A percentile compares a stretch with the other conserved stretches of the same genome.
These are phyloP conservation scores for Carassius auratus DNA, from an alignment of 2,113 vertebrate species.

Conservation along the genomic window DNA sequence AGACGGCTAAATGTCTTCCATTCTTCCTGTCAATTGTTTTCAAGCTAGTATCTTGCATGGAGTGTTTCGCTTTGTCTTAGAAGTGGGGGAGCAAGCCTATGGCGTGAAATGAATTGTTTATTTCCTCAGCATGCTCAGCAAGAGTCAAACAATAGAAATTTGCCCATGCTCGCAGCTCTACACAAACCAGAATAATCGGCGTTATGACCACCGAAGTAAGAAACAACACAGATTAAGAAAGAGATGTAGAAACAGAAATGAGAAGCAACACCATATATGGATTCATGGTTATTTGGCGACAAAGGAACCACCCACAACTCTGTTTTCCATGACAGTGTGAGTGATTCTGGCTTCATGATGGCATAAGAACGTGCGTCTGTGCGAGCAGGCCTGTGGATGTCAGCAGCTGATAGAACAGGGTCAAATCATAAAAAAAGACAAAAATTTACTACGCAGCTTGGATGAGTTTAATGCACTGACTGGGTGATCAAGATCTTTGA, in stretches of 20 bases:
- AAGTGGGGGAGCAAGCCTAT: background rate
- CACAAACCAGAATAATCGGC: background rate
- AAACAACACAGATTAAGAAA: background rate
- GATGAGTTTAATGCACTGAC: background rate
- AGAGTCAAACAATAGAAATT: background rate
- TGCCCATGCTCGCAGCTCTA: background rate
- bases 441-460: background rate
- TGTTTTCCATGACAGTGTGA: constrained; percentile 83
- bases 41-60: background rate
- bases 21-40: background rate
- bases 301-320: constrained; percentile 69
- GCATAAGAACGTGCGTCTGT: constrained; percentile 50
- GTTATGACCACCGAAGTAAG: constrained; percentile 2
- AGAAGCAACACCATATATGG: constrained; percentile 73
- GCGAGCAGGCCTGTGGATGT: constrained; percentile 14
- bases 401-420: constrained; percentile 8
- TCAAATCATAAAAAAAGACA: background rate
- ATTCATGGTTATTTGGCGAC: constrained; percentile 75
- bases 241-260: constrained; percentile 37
- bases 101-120: background rate
- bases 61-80: background rate
- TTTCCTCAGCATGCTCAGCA: background rate
- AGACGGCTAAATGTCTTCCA: background rate
- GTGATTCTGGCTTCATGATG: constrained; percentile 59
- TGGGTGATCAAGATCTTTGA: background rate